Base-by-base conservation (phyloP, 1,140 invertebrate genomes). In the Drosophila ironensis region DNA sequence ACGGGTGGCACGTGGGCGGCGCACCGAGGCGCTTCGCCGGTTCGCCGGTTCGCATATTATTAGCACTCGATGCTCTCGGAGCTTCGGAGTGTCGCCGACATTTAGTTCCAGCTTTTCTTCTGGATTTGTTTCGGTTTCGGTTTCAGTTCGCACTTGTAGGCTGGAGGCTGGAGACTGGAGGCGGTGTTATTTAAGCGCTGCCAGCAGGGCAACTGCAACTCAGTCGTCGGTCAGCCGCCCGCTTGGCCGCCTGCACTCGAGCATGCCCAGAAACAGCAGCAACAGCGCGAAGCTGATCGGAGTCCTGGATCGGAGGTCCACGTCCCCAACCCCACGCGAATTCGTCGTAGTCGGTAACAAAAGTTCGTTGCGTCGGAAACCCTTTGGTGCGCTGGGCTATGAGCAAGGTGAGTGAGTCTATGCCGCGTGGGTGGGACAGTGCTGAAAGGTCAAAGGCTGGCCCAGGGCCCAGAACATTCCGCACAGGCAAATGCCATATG, bases 141-240 rank as follows among this genome's bases (percentile, higher is more conserved):
- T 44, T 72, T 66, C 17, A 27, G 57, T 52, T 17, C 16, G 14
- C 6, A 6, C 12, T 37, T 5, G 2, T 37, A 16, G 14, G 12
- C 12, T 5, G 12, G n/a, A 12, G 11, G 30, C n/a, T 12, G 12
- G 12, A 14, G 6, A 8, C 8, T 42, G 56, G 9, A 28, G 19
- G 35, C 47, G 30, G 17, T 35, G 41, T 67, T 88, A 88, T 82
- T 88, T 88, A 88, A 88, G 80, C 71, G 52, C 17, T 60, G 76
- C 63, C 41, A 51, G 70, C 76, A 70, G 59, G 64, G 51, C 42
- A 47, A 56, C 42, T 67, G 40, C 60, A 67, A 56, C 73, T 88
- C 76, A 88, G 86, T 88, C 76, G 70, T 56, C 78, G 86, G 72
- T 81, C 72, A 77, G 63, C 69, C 61, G 50, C n/a, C n/a, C n/a